A percentile compares a stretch with the other conserved stretches of the same genome.
phyloP scores from a whole-genome alignment of 2,888 invertebrate genomes.

The Mellilla xanthometata region DNA sequence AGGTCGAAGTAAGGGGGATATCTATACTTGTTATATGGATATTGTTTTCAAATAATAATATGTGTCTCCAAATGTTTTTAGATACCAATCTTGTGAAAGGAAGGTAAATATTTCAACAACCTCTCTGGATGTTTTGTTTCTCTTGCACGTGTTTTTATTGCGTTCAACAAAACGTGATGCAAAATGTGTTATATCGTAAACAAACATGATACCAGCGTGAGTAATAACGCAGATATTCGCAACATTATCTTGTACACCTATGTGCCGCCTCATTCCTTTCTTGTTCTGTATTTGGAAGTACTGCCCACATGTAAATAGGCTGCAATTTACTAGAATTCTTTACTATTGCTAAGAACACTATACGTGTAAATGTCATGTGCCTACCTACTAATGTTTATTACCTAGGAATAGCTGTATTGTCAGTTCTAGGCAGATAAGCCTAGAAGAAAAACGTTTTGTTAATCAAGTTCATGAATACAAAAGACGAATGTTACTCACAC shows the following conservation, averaged over 20 bases:
- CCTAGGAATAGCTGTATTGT: background rate
- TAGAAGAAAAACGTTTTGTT: background rate
- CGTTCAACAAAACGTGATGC: conserved; percentile 44
- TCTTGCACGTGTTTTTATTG: conserved; percentile 43
- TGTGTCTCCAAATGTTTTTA: conserved; percentile 13
- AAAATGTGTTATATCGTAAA: conserved; percentile 48
- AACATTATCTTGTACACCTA: conserved; percentile 45
- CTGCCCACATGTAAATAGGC: conserved; percentile 27
- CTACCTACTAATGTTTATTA: background rate
- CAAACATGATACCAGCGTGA: conserved; percentile 41
- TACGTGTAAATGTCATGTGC: conserved; percentile 2
- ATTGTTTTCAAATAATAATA: too few relatives aligned
- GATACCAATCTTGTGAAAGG: conserved; percentile 9
- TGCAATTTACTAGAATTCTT: conserved; percentile 28
- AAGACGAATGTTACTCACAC: too few relatives aligned
- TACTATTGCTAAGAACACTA: background rate
- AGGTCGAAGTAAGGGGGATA: too few relatives aligned
- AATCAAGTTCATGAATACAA: background rate
- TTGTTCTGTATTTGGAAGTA: conserved; percentile 44
- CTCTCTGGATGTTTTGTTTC: conserved; percentile 29
- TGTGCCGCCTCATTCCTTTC: conserved; percentile 39
- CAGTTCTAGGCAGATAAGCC: too few relatives aligned
- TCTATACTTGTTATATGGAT: too few relatives aligned
- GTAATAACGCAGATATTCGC: conserved; percentile 48
- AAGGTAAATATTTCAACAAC: conserved; percentile 30